A percentile compares a stretch with the other conserved stretches of the same genome.
These are phyloP conservation scores for Arothron firmamentum DNA, from an alignment of 2,113 vertebrate species.

Conservation along the genomic window DNA sequence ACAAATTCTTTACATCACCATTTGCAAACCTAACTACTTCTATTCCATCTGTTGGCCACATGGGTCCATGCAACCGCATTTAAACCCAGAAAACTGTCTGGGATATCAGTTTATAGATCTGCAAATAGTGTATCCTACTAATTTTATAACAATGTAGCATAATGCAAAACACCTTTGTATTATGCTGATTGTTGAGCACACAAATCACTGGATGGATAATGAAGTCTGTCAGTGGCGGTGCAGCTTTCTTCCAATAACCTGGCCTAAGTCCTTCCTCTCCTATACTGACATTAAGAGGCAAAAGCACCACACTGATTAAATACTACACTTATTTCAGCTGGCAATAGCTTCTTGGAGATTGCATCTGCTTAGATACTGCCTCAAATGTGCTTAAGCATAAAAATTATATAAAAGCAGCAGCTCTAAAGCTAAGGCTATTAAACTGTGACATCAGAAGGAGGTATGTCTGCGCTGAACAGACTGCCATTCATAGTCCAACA, in stretches of 20 bases:
- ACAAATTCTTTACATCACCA: no score
- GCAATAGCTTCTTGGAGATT: conserved; percentile 21
- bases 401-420: conserved; percentile 14
- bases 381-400: conserved; percentile 13
- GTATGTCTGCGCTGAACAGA: conserved; percentile 26
- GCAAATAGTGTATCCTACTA: no score
- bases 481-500: conserved; percentile 40
- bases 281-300: conserved; percentile 1
- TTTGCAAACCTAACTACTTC: no score
- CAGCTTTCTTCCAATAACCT: conserved; percentile 53
- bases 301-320: conserved; percentile 33
- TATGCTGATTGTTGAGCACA: neutral
- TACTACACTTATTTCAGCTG: conserved; percentile 31
- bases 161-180: neutral
- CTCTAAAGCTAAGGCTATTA: conserved; percentile 6
- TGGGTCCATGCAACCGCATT: no score
- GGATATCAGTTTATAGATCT: no score
- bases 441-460: conserved; percentile 27
- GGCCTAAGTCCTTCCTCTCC: conserved; percentile 22
- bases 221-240: conserved; percentile 24
- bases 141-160: no score
- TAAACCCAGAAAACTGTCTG: no score
- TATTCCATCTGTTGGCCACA: no score
- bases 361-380: conserved; percentile 21
- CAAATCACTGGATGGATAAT: conserved; percentile 25